These are phyloP conservation scores for Hylaeus volcanicus DNA, from an alignment of 1,140 invertebrate genomes.

Conservation along the genomic window DNA sequence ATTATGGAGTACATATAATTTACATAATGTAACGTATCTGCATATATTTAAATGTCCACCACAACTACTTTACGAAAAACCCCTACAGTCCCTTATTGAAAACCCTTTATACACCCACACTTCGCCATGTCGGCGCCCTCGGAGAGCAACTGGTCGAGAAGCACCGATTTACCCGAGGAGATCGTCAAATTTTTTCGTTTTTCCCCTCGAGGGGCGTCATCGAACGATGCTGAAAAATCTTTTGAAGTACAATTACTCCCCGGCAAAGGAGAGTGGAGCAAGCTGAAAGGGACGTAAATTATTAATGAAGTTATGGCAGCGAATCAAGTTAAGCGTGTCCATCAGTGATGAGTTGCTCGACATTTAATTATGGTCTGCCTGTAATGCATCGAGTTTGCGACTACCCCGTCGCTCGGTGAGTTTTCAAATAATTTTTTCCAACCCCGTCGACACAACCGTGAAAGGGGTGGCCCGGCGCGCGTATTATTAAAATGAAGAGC, in stretches of 20 bases:
- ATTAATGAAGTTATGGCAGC: slow-evolving; percentile 59
- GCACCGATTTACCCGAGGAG: too few relatives aligned
- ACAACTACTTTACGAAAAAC: too few relatives aligned
- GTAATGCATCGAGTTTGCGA: slow-evolving; percentile 57
- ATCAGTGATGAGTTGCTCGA: slow-evolving; percentile 61
- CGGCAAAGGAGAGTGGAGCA: not conserved
- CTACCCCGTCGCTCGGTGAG: not conserved
- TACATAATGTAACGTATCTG: too few relatives aligned
- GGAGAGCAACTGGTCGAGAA: too few relatives aligned
- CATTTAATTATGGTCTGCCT: slow-evolving; percentile 60
- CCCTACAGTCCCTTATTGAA: too few relatives aligned
- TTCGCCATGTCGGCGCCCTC: too few relatives aligned
- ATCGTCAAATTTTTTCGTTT: slow-evolving; percentile 17
- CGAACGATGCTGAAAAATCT: slow-evolving; percentile 31
- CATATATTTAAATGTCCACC: too few relatives aligned
- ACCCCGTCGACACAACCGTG: slow-evolving; percentile 10
- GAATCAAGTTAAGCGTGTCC: slow-evolving; percentile 60
- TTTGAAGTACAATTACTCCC: slow-evolving; percentile 36
- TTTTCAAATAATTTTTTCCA: slow-evolving; percentile 57
- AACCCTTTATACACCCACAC: too few relatives aligned
- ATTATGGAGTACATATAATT: too few relatives aligned
- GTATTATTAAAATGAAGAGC: slow-evolving; percentile 48
- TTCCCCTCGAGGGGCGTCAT: slow-evolving; percentile 8
- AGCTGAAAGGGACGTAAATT: slow-evolving; percentile 46
- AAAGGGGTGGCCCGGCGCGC: slow-evolving; percentile 29